phyloP scores from a whole-genome alignment of 2,113 vertebrate species.

The Tachysurus vachellii region DNA sequence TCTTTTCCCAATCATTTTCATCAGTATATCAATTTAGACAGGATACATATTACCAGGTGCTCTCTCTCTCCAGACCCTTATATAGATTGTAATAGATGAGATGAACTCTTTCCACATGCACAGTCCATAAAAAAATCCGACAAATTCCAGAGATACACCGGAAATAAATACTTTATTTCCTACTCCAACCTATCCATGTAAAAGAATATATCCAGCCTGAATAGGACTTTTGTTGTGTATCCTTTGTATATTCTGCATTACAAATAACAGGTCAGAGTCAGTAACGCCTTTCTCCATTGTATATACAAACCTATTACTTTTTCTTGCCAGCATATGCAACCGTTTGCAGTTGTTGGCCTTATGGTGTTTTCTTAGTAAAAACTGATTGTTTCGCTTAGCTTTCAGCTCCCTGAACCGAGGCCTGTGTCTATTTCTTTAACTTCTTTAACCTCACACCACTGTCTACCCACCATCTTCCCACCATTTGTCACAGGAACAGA shows the following conservation, averaged over 20 bases:
- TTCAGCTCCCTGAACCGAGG: conserved; percentile 23
- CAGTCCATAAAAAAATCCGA: background rate
- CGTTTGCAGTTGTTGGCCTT: conserved; percentile 2
- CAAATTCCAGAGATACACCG: background rate
- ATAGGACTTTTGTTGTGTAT: background rate
- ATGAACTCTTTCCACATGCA: background rate
- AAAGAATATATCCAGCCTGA: background rate
- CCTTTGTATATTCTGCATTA: background rate
- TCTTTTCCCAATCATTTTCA: background rate
- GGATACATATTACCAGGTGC: background rate
- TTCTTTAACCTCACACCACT: conserved; percentile 43
- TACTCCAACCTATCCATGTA: background rate
- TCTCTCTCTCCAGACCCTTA: background rate
- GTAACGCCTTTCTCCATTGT: background rate
- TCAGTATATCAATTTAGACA: background rate
- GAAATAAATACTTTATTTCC: background rate
- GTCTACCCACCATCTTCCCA: conserved; percentile 32
- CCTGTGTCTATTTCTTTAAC: conserved; percentile 33
- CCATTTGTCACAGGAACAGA: conserved; percentile 40
- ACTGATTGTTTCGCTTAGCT: conserved; percentile 9
- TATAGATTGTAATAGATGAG: background rate
- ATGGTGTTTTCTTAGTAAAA: conserved; percentile 31
- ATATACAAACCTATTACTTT: background rate
- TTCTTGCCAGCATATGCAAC: conserved; percentile 13
- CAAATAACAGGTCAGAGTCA: background rate